Base-by-base conservation (phyloP, 2,888 invertebrate species). In the Branchipolynoe longqiensis region DNA sequence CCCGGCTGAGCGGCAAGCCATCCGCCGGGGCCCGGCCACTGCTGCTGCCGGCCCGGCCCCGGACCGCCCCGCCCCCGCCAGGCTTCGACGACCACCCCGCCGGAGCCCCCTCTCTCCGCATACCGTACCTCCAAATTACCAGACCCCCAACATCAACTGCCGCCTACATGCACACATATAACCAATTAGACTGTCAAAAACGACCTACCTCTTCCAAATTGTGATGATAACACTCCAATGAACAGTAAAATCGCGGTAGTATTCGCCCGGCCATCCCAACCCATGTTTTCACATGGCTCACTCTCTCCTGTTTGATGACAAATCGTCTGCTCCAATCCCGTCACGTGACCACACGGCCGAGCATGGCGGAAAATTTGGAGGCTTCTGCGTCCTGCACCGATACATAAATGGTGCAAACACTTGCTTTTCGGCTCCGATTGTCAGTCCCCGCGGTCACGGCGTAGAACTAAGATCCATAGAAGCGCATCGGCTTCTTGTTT, bases 201-300 rank as follows among this genome's bases (percentile, higher is more conserved):
- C 18, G 28, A 78, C 78, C 33, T 78, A 78, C 78, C 78, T 78
- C 41, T 41, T 78, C 48, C 78, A 41, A 78, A 78, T 78, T 78
- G 78, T 25, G 28, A 28, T 41, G 78, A 48, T 78, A 78, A 28
- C 41, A 78, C 78, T 78, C 78, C 78, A 41, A 78, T 78, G 33
- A 78, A 78, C 31, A 78, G 78, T 78, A 78, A 78, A 78, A 78
- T 78, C 78, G 78, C 54, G 41, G 78, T 78, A 78, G 78, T 41
- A 41, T 78, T 78, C 41, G 31, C 78, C 78, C 48, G 40, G 54
- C 28, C 48, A 40, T 78, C 78, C 78, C 78, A 41, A 78, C 48
- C 78, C 78, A 78, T 78, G 48, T 78, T 78, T 78, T 78, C 78
- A 78, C 78, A 78, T 78, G 78, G 78, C 78, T 40, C 78, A 18